phyloP scores from a whole-genome alignment of 2,797 vertebrate species.

The Protonibea diacanthus region DNA sequence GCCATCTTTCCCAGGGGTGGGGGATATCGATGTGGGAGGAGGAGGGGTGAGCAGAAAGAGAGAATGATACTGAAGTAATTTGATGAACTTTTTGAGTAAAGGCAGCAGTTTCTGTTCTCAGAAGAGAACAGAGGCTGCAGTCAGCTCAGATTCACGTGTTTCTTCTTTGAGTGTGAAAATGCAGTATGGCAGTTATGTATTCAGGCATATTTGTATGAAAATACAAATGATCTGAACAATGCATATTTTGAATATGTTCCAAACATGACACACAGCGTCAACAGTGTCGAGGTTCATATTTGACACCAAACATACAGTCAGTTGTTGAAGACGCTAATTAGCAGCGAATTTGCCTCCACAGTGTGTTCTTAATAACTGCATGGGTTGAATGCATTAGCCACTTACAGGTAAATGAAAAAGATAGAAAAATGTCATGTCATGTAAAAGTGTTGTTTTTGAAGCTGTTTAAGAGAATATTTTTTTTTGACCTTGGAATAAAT shows the following conservation, averaged over 20 bases:
- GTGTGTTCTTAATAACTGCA: background rate
- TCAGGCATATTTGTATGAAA: background rate
- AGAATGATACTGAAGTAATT: conserved; percentile 37
- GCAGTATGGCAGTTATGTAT: background rate
- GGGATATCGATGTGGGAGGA: conserved; percentile 48
- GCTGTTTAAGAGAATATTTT: background rate
- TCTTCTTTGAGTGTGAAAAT: background rate
- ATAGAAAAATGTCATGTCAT: background rate
- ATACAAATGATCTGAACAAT: background rate
- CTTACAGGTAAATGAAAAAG: background rate
- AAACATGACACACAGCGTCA: background rate
- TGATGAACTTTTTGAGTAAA: conserved; percentile 43
- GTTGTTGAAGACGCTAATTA: background rate
- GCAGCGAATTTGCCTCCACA: background rate
- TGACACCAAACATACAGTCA: background rate
- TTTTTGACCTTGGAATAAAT: background rate
- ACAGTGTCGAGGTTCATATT: background rate
- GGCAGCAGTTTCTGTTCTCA: conserved; percentile 29
- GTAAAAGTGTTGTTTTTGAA: background rate
- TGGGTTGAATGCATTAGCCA: background rate
- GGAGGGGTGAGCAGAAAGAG: conserved; percentile 8
- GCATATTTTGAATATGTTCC: background rate
- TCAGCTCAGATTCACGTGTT: background rate
- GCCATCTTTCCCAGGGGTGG: conserved; percentile 46
- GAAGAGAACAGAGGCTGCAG: conserved; percentile 4